Conservation (phyloP, 1,140 invertebrate genomes). For the Drosophila erecta region DNA sequence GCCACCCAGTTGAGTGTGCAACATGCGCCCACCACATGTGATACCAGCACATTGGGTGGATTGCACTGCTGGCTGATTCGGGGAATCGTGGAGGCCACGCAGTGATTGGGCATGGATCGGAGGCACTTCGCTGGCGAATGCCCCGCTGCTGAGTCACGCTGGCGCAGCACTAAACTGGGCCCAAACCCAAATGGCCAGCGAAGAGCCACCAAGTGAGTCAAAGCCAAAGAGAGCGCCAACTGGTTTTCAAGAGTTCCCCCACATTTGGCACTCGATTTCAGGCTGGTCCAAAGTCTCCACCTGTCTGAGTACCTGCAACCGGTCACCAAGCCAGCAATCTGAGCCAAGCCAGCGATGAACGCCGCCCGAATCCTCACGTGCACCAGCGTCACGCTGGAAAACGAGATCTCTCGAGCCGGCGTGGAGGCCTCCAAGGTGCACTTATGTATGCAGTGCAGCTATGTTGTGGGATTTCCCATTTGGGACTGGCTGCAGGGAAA, state of each 20-base stretch:
- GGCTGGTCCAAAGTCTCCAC: conserved; percentile 60
- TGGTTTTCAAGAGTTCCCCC: conserved; percentile 69
- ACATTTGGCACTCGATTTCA: conserved; percentile 34
- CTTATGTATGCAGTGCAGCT: conserved; percentile 8
- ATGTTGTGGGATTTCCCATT: conserved; percentile 35
- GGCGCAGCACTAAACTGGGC: conserved; percentile 28
- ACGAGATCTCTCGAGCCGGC: conserved; percentile 8
- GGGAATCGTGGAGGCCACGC: not conserved
- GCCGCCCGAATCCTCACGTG: conserved; percentile 31
- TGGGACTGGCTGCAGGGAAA: conserved; percentile 16
- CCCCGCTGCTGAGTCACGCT: conserved; percentile 33
- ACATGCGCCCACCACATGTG: conserved; percentile 37
- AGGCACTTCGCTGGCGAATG: conserved; percentile 1
- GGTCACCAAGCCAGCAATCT: conserved; percentile 8
- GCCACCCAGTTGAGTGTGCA: conserved; percentile 23
- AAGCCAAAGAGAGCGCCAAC: conserved; percentile 47
- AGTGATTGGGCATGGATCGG: conserved; percentile 18
- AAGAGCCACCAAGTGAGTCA: conserved; percentile 30
- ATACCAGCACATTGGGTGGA: not conserved
- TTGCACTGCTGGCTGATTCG: not conserved
- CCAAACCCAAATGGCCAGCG: not conserved
- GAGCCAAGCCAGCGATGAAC: too few relatives aligned
- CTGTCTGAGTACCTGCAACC: conserved; percentile 36
- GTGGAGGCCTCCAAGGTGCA: not conserved
- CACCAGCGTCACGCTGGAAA: conserved; percentile 1